A percentile compares a stretch with the other conserved stretches of the same genome.
phyloP scores from a whole-genome alignment of 2,888 invertebrate genomes.

The Drosophila niveifrons region DNA sequence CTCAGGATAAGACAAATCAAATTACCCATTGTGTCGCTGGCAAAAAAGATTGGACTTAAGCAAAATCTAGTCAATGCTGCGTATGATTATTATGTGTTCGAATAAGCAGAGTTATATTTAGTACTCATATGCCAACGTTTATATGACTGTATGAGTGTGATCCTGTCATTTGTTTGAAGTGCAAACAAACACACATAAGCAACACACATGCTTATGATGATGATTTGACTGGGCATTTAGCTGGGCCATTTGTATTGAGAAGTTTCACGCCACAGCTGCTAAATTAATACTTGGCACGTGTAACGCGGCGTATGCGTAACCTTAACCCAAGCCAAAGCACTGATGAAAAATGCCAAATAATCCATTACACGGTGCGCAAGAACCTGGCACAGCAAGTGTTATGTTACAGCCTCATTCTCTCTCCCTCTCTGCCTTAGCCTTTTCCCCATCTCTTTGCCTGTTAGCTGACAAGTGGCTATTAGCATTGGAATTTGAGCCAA shows the following conservation, averaged over 20 bases:
- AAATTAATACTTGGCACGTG: conserved; percentile 77
- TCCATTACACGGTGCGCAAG: conserved; percentile 52
- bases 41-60: conserved; percentile 22
- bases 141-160: not conserved
- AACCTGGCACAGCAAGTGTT: not conserved
- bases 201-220: conserved; percentile 15
- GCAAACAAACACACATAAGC: not conserved
- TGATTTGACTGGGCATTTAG: conserved; percentile 47
- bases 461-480: conserved; percentile 35
- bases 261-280: conserved; percentile 43
- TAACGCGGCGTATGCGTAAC: conserved; percentile 55
- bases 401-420: not conserved
- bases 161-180: conserved; percentile 3
- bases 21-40: conserved; percentile 18
- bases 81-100: conserved; percentile 49
- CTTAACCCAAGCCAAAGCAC: conserved; percentile 32
- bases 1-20: conserved; percentile 29
- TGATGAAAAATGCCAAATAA: conserved; percentile 71
- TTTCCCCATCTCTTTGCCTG: not conserved
- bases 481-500: conserved; percentile 32
- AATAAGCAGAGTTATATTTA: not conserved
- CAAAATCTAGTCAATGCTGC: conserved; percentile 30
- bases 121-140: not conserved
- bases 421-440: not conserved
- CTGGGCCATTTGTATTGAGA: conserved; percentile 43